phyloP scores from a whole-genome alignment of 2,888 invertebrate species.

The Apamea epomidion region DNA sequence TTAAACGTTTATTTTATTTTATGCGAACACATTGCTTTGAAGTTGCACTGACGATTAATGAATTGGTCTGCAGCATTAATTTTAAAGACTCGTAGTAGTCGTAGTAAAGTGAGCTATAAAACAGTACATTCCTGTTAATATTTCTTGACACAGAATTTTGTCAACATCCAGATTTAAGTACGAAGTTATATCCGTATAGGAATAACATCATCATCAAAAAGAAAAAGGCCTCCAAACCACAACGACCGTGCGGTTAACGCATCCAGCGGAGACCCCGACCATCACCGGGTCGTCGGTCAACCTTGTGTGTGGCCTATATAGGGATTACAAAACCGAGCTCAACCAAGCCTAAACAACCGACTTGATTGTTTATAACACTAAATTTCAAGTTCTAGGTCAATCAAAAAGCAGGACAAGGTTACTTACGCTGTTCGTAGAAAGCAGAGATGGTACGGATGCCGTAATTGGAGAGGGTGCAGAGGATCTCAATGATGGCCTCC shows the following conservation, averaged over 20 bases:
- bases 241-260: neutral
- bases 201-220: neutral
- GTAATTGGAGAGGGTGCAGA: constrained; percentile 97
- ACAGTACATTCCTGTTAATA: neutral
- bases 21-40: constrained; percentile 18
- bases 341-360: neutral
- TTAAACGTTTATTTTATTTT: constrained; percentile 17
- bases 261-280: neutral
- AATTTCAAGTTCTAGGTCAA: neutral
- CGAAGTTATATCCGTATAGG: too few relatives aligned
- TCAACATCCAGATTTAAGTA: neutral
- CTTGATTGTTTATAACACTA: neutral
- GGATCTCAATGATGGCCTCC: constrained; percentile 97
- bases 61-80: neutral
- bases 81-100: constrained; percentile 8
- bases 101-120: constrained; percentile 11
- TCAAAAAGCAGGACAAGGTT: neutral
- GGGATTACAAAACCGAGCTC: neutral
- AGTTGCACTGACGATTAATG: constrained; percentile 17
- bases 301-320: neutral
- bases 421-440: constrained; percentile 95
- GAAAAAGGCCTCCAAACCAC: too few relatives aligned
- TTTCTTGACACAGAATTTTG: neutral
- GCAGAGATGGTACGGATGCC: constrained; percentile 96
- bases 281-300: neutral